Conservation (phyloP, 1,140 invertebrate species). For the Chymomyza costata region DNA sequence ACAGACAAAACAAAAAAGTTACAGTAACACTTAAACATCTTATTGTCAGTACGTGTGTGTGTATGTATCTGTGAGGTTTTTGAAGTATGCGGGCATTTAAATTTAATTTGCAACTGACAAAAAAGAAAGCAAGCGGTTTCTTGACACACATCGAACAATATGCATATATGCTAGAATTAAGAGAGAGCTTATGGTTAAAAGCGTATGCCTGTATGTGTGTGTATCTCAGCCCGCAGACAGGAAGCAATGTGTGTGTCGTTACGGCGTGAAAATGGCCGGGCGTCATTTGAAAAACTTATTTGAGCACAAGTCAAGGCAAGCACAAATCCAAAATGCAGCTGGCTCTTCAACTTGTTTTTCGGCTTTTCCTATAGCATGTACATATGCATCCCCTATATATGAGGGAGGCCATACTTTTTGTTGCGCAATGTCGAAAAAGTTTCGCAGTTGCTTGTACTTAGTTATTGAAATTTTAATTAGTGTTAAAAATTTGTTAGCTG, state of each 20-base stretch:
- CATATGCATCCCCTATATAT: too few relatives aligned
- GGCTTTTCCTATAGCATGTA: constrained; percentile 8
- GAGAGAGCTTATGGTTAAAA: not conserved
- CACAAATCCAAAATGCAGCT: constrained; percentile 18
- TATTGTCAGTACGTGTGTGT: not conserved
- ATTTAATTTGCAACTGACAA: constrained; percentile 65
- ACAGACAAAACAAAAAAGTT: constrained; percentile 12
- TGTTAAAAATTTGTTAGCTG: too few relatives aligned
- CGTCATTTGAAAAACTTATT: constrained; percentile 23
- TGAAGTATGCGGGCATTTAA: constrained; percentile 58
- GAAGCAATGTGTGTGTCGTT: constrained; percentile 34
- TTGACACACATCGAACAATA: constrained; percentile 44
- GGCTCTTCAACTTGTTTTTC: constrained; percentile 22
- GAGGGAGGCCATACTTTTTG: too few relatives aligned
- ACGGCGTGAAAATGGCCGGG: not conserved
- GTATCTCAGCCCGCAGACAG: constrained; percentile 26
- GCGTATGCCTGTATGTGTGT: not conserved
- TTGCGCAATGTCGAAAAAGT: not conserved
- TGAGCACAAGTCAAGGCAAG: constrained; percentile 24
- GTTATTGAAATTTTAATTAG: too few relatives aligned
- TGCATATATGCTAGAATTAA: constrained; percentile 2
- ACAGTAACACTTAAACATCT: not conserved
- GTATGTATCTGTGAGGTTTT: constrained; percentile 2
- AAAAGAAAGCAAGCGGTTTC: constrained; percentile 61
- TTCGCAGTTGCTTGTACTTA: constrained; percentile 2